A percentile compares a stretch with the other conserved stretches of the same genome.
Evolutionary conservation across 2,888 invertebrate genomes (phyloP).

Genomic region (Mythimna albipuncta): DNA sequence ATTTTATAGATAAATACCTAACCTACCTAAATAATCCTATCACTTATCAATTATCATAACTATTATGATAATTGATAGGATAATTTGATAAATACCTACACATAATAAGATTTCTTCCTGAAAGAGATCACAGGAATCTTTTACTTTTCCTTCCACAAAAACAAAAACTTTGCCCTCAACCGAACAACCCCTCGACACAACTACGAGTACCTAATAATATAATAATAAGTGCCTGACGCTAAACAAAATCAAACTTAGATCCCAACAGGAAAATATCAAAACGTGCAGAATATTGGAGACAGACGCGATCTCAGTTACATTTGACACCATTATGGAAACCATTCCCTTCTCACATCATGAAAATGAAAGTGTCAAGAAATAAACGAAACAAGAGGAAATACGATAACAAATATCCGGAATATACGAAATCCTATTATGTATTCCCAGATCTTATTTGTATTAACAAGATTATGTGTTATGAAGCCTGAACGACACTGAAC

Average conservation of each 20-base stretch:
- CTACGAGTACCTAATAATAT: not conserved
- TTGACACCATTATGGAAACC: constrained; percentile 43
- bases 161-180: not conserved
- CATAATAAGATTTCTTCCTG: not conserved
- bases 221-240: not conserved
- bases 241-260: constrained; percentile 13
- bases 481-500: constrained; percentile 55
- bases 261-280: constrained; percentile 18
- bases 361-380: constrained; percentile 53
- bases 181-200: not conserved
- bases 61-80: no score
- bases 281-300: constrained; percentile 11
- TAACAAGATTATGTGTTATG: constrained; percentile 67
- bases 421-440: constrained; percentile 61
- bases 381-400: constrained; percentile 59
- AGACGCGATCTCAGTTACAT: constrained; percentile 35
- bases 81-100: not conserved
- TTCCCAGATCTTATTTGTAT: constrained; percentile 67
- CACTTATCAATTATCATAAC: no score
- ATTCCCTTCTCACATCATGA: constrained; percentile 47
- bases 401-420: constrained; percentile 56
- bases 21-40: no score
- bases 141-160: not conserved
- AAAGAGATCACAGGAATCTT: not conserved
- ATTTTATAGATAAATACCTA: no score